These are phyloP conservation scores for Rattus rattus DNA, from an alignment of 2,113 vertebrate species.

Conservation along the genomic window DNA sequence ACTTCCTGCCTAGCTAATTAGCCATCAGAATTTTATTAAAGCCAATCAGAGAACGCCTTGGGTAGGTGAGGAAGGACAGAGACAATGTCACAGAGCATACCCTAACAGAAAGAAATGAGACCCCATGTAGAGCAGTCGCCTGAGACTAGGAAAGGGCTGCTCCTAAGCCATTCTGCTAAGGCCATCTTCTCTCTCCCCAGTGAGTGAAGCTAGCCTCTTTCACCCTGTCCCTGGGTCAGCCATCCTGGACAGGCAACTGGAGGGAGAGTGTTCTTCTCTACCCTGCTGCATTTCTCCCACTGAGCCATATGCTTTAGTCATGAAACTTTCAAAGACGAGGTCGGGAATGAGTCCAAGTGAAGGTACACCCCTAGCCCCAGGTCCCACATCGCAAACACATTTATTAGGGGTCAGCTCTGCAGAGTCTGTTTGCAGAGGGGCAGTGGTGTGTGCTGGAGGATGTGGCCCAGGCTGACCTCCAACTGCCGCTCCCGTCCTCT, in stretches of 20 bases:
- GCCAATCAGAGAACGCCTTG: too few species aligned
- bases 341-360: not conserved
- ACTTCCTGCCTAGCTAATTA: too few species aligned
- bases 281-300: not conserved
- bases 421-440: not conserved
- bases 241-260: not conserved
- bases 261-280: too few species aligned
- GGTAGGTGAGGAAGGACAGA: too few species aligned
- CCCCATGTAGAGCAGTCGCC: not conserved
- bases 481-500: not conserved
- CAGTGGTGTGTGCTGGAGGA: not conserved
- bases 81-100: too few species aligned
- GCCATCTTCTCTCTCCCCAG: not conserved
- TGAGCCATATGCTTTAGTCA: not conserved
- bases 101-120: not conserved
- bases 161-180: not conserved
- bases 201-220: not conserved
- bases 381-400: not conserved
- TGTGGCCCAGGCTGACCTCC: not conserved
- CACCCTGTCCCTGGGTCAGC: not conserved
- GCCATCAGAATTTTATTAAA: too few species aligned
- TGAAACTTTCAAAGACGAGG: not conserved
- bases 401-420: not conserved
- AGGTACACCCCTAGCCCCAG: not conserved
- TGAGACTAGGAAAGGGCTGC: not conserved